phyloP scores from a whole-genome alignment of 2,113 vertebrate genomes.

The Platysteira castanea region DNA sequence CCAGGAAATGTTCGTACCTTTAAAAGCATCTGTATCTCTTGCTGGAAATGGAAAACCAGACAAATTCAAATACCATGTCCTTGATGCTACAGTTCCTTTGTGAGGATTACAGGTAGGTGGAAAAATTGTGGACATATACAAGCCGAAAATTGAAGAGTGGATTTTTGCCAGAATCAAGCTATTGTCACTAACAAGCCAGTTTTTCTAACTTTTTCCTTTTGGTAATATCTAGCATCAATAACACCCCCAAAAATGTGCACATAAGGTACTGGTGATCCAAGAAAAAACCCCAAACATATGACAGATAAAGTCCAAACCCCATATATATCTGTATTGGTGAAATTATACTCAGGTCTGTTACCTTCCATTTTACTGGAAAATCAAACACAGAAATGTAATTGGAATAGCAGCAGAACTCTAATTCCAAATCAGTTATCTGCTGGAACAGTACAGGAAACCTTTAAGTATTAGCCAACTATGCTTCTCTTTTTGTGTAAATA shows the following conservation, averaged over 20 bases:
- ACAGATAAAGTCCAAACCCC: accelerated
- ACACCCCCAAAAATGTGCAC: neutral
- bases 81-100: neutral
- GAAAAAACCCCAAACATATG: neutral
- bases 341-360: neutral
- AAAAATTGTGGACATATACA: neutral
- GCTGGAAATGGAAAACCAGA: neutral
- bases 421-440: neutral
- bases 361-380: neutral
- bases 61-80: accelerated
- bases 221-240: neutral
- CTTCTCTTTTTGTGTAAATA: neutral
- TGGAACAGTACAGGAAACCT: neutral
- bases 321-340: neutral
- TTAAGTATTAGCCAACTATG: neutral
- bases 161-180: neutral
- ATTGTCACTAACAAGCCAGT: neutral
- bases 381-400: neutral
- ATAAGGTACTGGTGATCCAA: neutral
- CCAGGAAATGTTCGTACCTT: neutral
- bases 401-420: neutral
- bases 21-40: neutral
- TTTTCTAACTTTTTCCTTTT: neutral
- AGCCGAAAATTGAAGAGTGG: neutral
- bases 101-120: neutral